phyloP scores from a whole-genome alignment of 2,888 invertebrate genomes.

The Mantis religiosa region DNA sequence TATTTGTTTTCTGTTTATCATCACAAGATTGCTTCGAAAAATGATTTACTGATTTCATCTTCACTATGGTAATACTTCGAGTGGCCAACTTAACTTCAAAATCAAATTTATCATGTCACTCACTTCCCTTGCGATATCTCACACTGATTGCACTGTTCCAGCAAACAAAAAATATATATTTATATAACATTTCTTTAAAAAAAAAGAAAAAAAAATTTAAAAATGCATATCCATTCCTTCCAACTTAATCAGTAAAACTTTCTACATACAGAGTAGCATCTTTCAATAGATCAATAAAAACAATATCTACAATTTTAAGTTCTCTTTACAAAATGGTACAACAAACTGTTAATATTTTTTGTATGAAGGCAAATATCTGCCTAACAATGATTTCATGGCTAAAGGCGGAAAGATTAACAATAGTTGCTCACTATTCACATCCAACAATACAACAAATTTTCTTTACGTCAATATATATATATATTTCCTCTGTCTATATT shows the following conservation, averaged over 20 bases:
- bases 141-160: conserved; percentile 22
- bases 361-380: background rate
- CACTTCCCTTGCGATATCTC: background rate
- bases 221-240: conserved; percentile 11
- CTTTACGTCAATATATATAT: conserved; percentile 32
- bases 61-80: background rate
- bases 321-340: conserved; percentile 20
- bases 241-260: background rate
- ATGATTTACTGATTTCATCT: background rate
- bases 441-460: conserved; percentile 26
- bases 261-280: conserved; percentile 1
- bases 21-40: background rate
- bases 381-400: conserved; percentile 21
- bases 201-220: conserved; percentile 3
- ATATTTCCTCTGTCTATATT: conserved; percentile 34
- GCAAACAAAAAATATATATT: background rate
- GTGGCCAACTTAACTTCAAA: background rate
- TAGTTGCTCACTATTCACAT: conserved; percentile 17
- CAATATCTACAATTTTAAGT: conserved; percentile 15
- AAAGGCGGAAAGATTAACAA: conserved; percentile 20
- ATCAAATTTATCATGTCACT: background rate
- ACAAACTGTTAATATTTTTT: conserved; percentile 12
- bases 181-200: background rate
- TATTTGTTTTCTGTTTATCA: background rate
- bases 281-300: conserved; percentile 16